Base-by-base conservation (phyloP, 2,888 invertebrate species). In the Protophormia terraenovae region DNA sequence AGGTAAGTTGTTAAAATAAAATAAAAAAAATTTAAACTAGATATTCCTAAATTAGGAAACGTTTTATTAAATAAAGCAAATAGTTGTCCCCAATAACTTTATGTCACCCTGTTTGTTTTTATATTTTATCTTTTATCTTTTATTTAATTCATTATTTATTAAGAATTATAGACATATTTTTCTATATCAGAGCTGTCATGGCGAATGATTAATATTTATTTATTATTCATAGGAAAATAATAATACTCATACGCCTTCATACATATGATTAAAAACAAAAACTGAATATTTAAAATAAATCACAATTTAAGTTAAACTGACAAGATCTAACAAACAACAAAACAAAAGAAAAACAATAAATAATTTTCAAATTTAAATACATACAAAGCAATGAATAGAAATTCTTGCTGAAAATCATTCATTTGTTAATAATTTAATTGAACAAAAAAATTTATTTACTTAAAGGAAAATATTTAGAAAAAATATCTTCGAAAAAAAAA, bases 171-270 rank as follows among this genome's bases (percentile, higher is more conserved):
- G 50, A 3, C 14, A 50, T 50, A 41, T 50, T 4, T 22, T 50
- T 22, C n/a, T 22, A 50, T 16, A 22, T 41, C 10, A 16, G 8
- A 7, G 24, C 27, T 64, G 12, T 16, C 29, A 38, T 1, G 8
- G 22, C 50, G 67, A 14, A 67, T 67, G 67, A 50, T 50, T 67
- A 32, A 67, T 67, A 66, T 24, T 45, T 16, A 45, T 50, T 67
- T 50, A 4, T 22, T 50, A n/a, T 50, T 7, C 16, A 10, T 6
- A 32, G 5, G n/a, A 19, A 14, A 19, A 4, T 7, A 67, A 67
- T 50, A 67, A 6, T 32, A 50, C 6, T 50, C 32, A 67, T 67
- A 67, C 50, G 67, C 32, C 50, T 10, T n/a, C n/a, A n/a, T n/a
- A 35, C n/a, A n/a, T 41, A 3, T 14, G 41, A 41, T 41, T 41